These are phyloP conservation scores for Chironomus tentans DNA, from an alignment of 2,888 invertebrate genomes.

Conservation along the genomic window DNA sequence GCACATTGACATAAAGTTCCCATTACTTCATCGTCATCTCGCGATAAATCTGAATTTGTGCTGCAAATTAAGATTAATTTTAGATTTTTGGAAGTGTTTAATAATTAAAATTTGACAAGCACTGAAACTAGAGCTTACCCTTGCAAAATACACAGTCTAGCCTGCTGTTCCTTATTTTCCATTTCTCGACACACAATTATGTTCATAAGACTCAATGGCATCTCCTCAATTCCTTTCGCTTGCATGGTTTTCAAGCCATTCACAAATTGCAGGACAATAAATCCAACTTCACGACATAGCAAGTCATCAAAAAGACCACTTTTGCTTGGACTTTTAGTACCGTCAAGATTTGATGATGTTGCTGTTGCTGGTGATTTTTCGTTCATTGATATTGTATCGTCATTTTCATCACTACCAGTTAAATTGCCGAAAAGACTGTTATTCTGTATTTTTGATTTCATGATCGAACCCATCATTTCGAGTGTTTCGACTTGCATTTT, in stretches of 20 bases:
- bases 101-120: too few species aligned
- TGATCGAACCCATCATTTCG: constrained; percentile 55
- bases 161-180: constrained; percentile 51
- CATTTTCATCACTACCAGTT: constrained; percentile 41
- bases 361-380: background rate
- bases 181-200: constrained; percentile 62
- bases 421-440: constrained; percentile 44
- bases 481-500: constrained; percentile 67
- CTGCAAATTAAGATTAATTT: constrained; percentile 41
- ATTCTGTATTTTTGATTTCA: constrained; percentile 47
- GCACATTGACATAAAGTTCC: constrained; percentile 73
- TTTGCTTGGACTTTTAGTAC: background rate
- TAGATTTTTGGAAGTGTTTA: too few species aligned
- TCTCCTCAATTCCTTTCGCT: constrained; percentile 72
- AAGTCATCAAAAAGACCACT: constrained; percentile 42
- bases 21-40: constrained; percentile 52
- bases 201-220: constrained; percentile 58
- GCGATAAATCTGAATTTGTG: constrained; percentile 55
- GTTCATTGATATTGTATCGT: constrained; percentile 26
- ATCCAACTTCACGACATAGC: constrained; percentile 56
- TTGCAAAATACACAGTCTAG: constrained; percentile 63
- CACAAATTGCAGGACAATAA: constrained; percentile 70
- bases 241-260: constrained; percentile 74
- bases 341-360: background rate
- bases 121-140: constrained; percentile 54